These are phyloP conservation scores for Nymphicus hollandicus DNA, from an alignment of 2,113 vertebrate species.

Conservation along the genomic window DNA sequence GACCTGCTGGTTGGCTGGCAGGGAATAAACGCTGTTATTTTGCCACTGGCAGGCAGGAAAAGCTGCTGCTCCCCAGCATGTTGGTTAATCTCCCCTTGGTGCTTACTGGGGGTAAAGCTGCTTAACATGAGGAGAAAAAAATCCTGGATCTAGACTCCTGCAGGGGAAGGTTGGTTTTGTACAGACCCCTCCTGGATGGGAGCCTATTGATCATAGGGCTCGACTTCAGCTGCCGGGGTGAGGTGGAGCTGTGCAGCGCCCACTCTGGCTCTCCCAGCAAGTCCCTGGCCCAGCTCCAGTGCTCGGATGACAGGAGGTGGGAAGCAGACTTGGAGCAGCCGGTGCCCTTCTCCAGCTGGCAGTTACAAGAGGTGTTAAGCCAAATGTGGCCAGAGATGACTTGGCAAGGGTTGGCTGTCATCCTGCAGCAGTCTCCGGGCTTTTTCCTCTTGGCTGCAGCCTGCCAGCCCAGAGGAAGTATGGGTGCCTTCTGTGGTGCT, in stretches of 20 bases:
- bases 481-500: fast-evolving
- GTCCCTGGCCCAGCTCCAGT: not conserved
- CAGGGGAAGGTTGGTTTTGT: constrained; percentile 20
- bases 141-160: constrained; percentile 5
- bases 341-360: not conserved
- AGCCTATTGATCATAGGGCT: not conserved
- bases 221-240: not conserved
- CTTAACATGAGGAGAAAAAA: constrained; percentile 33
- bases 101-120: constrained; percentile 54
- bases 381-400: not conserved
- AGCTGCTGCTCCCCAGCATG: not conserved
- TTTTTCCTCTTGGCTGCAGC: not conserved
- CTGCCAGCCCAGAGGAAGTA: not conserved
- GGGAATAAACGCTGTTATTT: not conserved
- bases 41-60: not conserved
- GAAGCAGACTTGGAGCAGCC: not conserved
- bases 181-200: not conserved
- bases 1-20: not conserved
- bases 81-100: constrained; percentile 33
- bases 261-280: not conserved
- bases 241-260: not conserved
- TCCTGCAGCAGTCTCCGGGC: not conserved
- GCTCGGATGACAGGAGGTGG: not conserved
- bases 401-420: not conserved
- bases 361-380: not conserved